phyloP scores from a whole-genome alignment of 2,113 vertebrate species.

The Gymnorhina tibicen region DNA sequence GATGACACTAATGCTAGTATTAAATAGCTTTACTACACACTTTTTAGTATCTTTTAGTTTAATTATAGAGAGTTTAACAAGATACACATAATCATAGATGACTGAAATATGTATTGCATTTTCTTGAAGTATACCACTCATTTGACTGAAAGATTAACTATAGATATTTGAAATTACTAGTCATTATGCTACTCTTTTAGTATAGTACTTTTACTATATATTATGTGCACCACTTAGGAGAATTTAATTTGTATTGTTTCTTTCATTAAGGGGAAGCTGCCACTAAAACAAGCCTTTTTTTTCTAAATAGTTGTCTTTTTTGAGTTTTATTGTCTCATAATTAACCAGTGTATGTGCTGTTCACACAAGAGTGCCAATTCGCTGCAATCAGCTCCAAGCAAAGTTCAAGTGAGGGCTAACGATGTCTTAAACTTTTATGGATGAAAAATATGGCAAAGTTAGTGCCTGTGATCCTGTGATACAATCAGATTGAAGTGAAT shows the following conservation, averaged over 20 bases:
- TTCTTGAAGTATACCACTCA: background rate
- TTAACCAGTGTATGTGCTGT: background rate
- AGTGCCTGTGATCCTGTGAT: constrained; percentile 2
- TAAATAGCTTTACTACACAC: background rate
- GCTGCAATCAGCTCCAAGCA: background rate
- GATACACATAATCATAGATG: background rate
- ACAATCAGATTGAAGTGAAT: background rate
- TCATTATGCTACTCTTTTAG: background rate
- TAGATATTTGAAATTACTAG: background rate
- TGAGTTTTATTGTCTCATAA: background rate
- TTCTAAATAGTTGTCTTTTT: background rate
- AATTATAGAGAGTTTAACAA: background rate
- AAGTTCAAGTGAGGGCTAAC: constrained; percentile 3
- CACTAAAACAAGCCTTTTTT: background rate
- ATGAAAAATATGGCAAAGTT: background rate
- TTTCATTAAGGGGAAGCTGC: background rate
- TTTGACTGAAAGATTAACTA: background rate
- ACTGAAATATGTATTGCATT: background rate
- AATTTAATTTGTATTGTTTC: background rate
- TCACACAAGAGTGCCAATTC: background rate
- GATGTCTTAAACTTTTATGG: constrained; percentile 18
- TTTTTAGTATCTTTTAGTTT: background rate
- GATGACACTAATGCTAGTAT: background rate
- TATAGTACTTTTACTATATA: background rate
- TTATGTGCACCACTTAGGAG: background rate